These are phyloP conservation scores for Chlorocebus sabaeus DNA, from an alignment of 2,113 vertebrate species.

Conservation along the genomic window DNA sequence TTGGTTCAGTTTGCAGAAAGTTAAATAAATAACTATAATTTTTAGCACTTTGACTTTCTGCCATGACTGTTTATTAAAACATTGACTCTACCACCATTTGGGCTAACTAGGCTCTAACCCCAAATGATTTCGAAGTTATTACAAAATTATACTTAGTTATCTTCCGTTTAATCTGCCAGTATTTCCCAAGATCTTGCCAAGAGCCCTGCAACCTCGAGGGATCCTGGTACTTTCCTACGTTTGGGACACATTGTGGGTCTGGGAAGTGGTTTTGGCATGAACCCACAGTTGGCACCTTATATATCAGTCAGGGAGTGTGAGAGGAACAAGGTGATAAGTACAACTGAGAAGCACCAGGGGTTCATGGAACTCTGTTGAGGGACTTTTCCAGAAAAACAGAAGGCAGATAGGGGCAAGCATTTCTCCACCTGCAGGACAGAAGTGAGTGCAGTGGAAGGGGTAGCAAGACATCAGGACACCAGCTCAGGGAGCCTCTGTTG, in stretches of 20 bases:
- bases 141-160: neutral
- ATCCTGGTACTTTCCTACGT: neutral
- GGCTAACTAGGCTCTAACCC: neutral
- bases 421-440: neutral
- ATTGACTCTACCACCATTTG: neutral
- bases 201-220: neutral
- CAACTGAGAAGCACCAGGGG: neutral
- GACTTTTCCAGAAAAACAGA: neutral
- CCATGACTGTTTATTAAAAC: neutral
- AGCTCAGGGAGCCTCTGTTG: neutral
- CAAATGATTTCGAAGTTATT: neutral
- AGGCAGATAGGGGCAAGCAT: neutral
- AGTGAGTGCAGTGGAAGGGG: neutral
- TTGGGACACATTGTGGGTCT: neutral
- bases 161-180: neutral
- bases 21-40: neutral
- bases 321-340: neutral
- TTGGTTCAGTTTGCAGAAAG: neutral
- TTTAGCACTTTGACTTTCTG: neutral
- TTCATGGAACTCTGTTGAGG: neutral
- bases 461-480: accelerated
- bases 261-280: neutral
- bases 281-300: neutral
- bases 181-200: neutral
- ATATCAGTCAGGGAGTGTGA: neutral